Percentiles rank a stretch among this genome's conserved stretches.
Conservation (phyloP, 2,888 invertebrate species). For the Zootermopsis nevadensis region DNA sequence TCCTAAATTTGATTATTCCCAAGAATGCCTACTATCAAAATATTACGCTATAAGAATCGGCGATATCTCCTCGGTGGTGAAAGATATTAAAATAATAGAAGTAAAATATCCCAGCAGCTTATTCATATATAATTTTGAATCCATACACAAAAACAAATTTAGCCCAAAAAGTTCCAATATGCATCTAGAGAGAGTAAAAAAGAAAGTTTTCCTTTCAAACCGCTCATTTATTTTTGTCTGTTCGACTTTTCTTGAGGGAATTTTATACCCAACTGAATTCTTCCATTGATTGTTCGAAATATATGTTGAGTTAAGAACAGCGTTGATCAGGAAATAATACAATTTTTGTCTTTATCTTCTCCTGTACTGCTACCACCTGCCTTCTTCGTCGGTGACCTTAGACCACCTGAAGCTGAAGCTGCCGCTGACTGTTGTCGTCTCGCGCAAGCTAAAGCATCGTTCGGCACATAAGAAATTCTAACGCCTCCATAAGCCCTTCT, state of each 20-base stretch:
- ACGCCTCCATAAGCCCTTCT: conserved; percentile 88
- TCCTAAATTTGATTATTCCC: background rate
- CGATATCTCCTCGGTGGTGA: background rate
- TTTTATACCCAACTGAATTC: conserved; percentile 27
- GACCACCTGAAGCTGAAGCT: conserved; percentile 60
- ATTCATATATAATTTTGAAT: background rate
- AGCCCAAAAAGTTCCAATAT: background rate
- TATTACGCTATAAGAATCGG: background rate
- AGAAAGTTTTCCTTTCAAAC: background rate
- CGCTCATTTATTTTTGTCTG: background rate
- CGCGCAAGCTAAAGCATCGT: conserved; percentile 88
- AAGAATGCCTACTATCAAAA: background rate
- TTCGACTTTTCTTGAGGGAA: background rate
- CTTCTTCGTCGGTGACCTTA: conserved; percentile 60
- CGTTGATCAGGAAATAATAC: conserved; percentile 83
- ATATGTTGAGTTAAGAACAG: conserved; percentile 23
- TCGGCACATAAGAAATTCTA: conserved; percentile 92
- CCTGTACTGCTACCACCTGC: conserved; percentile 61
- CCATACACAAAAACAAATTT: background rate
- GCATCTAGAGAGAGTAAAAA: background rate
- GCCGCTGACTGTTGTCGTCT: conserved; percentile 70
- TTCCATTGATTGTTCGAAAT: background rate
- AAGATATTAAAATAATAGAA: background rate
- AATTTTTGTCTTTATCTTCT: conserved; percentile 77
- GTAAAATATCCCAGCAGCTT: background rate